These are phyloP conservation scores for Stomorhina lunata DNA, from an alignment of 2,888 invertebrate genomes.

Conservation along the genomic window DNA sequence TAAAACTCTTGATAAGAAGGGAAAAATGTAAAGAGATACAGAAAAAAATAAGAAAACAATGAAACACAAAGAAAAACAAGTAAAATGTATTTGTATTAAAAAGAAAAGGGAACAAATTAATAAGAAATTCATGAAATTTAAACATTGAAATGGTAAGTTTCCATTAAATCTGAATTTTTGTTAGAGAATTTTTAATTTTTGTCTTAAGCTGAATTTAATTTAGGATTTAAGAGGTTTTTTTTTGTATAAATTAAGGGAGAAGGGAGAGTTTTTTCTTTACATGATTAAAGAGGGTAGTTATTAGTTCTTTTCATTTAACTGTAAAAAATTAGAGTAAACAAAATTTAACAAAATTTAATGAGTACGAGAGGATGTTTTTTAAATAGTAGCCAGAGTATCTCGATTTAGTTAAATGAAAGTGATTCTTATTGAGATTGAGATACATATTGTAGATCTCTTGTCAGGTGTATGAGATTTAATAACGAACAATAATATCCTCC, in stretches of 20 bases:
- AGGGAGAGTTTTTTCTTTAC: background rate
- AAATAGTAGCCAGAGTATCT: background rate
- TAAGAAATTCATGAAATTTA: no score
- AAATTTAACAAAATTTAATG: background rate
- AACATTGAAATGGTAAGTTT: no score
- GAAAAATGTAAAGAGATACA: slow-evolving; percentile 7
- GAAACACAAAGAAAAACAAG: background rate
- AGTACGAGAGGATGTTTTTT: slow-evolving; percentile 9
- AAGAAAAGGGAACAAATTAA: no score
- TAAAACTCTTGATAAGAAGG: slow-evolving; percentile 1
- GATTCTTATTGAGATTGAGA: background rate
- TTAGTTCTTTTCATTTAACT: background rate
- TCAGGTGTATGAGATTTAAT: slow-evolving; percentile 30
- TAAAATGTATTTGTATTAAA: background rate
- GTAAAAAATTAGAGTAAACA: background rate
- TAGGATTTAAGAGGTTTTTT: background rate
- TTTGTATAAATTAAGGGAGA: slow-evolving; percentile 12
- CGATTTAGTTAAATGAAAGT: background rate
- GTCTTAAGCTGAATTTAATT: background rate
- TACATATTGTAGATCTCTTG: slow-evolving; percentile 26
- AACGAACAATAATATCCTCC: background rate
- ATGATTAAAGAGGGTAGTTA: background rate
- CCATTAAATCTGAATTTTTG: background rate
- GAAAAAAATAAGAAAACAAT: no score
- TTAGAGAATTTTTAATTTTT: background rate